These are phyloP conservation scores for Chanos chanos DNA, from an alignment of 2,797 vertebrate species.

Conservation along the genomic window DNA sequence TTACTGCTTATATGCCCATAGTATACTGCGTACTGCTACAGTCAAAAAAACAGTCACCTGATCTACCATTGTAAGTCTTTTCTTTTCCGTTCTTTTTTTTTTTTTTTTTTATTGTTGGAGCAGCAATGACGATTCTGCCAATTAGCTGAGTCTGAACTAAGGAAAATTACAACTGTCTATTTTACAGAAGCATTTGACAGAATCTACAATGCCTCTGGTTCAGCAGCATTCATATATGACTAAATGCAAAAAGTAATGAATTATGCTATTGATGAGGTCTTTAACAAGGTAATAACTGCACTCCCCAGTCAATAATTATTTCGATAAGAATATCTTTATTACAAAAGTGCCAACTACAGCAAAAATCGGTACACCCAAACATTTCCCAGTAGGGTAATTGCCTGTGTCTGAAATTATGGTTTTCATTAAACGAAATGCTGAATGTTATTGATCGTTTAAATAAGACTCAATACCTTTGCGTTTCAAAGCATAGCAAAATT, in stretches of 20 bases:
- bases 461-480: slow-evolving; percentile 74
- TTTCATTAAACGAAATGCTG: slow-evolving; percentile 81
- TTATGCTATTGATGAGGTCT: slow-evolving; percentile 77
- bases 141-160: slow-evolving; percentile 48
- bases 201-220: slow-evolving; percentile 69
- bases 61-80: slow-evolving; percentile 48
- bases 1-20: slow-evolving; percentile 42
- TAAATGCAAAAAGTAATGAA: slow-evolving; percentile 75
- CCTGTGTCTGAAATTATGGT: slow-evolving; percentile 76
- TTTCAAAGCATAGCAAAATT: slow-evolving; percentile 72
- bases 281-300: slow-evolving; percentile 76
- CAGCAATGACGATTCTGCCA: slow-evolving; percentile 52
- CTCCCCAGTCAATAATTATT: slow-evolving; percentile 78
- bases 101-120: too few relatives aligned
- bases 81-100: too few relatives aligned
- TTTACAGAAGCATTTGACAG: slow-evolving; percentile 59
- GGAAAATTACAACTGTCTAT: slow-evolving; percentile 58
- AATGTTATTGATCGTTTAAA: slow-evolving; percentile 79
- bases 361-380: slow-evolving; percentile 72
- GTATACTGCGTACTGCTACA: slow-evolving; percentile 26
- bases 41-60: slow-evolving; percentile 21
- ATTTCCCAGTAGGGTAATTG: slow-evolving; percentile 74
- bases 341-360: slow-evolving; percentile 71
- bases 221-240: slow-evolving; percentile 67
- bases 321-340: slow-evolving; percentile 77